Base-by-base conservation (phyloP, 2,797 vertebrate genomes). In the Knipowitschia caucasica region DNA sequence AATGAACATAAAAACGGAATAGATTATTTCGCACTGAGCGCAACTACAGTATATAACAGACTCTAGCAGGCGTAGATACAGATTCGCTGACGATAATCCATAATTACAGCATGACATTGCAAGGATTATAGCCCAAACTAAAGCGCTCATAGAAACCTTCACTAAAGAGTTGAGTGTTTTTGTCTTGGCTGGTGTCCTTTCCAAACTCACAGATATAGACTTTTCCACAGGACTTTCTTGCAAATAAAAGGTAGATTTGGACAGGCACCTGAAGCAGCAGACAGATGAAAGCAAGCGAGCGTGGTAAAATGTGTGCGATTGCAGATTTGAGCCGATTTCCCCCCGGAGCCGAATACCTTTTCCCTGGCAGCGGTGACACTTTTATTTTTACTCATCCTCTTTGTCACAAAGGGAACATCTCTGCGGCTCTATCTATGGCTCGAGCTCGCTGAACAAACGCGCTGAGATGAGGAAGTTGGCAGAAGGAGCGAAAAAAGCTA, bases 401-500 rank as follows among this genome's bases (percentile, higher is more conserved):
- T 45, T 55, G 4, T 5, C 31, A 66, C 64, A 61, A 67, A 57
- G 43, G 50, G 55, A 75, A 56, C 67, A 73, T 61, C 58, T 68
- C 62, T 44, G 34, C 59, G 55, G 64, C 62, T 75, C 62, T 53
- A 50, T 67, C 67, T 64, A 53, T 1, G 31, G 53, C 35, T 53
- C 30, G 53, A 47, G 29, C 53, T 59, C 52, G 29, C 15, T 40
- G 39, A 61, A 67, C 54, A 53, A 73, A 45, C 53, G 50, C 17
- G 45, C 49, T 1, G 0, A 31, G 56, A 58, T 30, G 40, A 61
- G 61, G 56, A 69, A 65, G 56, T 73, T 57, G 76, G 69, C 58
- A 79, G 69, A 55, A 43, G 44, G 56, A 44, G 36, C 29, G 38
- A 18, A 46, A 29, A 5, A 14, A 29, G 5, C 31, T 7, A 4